These are phyloP conservation scores for Mythimna pallens DNA, from an alignment of 2,888 invertebrate species.

Conservation along the genomic window DNA sequence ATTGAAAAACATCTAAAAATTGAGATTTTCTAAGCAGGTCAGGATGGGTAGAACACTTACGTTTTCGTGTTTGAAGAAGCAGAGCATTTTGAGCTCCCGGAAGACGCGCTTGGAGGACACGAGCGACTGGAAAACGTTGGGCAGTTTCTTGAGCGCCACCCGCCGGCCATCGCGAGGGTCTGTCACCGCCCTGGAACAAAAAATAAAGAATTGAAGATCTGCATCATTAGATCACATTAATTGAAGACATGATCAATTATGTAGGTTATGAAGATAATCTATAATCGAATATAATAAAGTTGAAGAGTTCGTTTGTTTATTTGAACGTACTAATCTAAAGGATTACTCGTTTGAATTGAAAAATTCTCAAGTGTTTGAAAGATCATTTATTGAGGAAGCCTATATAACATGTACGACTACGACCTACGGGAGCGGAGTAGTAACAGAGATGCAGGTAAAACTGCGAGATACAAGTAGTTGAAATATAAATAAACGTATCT, in stretches of 20 bases:
- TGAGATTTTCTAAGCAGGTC: not conserved
- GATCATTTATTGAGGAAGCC: too few relatives aligned
- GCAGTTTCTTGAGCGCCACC: slow-evolving; percentile 99
- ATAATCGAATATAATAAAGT: not conserved
- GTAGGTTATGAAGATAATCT: not conserved
- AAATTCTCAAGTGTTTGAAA: too few relatives aligned
- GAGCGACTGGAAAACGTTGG: slow-evolving; percentile 99
- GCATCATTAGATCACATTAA: too few relatives aligned
- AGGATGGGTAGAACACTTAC: slow-evolving; percentile 91
- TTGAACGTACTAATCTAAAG: too few relatives aligned
- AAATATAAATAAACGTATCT: not conserved
- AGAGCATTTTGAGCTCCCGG: slow-evolving; percentile 99
- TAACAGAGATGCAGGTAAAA: too few relatives aligned
- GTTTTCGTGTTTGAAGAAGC: slow-evolving; percentile 99
- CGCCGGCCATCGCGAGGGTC: slow-evolving; percentile 99
- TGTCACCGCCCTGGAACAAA: slow-evolving; percentile 97
- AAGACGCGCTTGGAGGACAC: slow-evolving; percentile 99
- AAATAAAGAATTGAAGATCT: slow-evolving; percentile 60
- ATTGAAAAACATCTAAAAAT: not conserved
- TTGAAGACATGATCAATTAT: not conserved
- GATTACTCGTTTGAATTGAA: too few relatives aligned
- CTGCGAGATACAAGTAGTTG: not conserved
- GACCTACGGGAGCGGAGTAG: too few relatives aligned
- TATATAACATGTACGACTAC: too few relatives aligned
- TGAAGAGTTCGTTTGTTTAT: too few relatives aligned